Evolutionary conservation across 1,140 invertebrate species (phyloP).

Genomic region (Mactra quadrangularis): DNA sequence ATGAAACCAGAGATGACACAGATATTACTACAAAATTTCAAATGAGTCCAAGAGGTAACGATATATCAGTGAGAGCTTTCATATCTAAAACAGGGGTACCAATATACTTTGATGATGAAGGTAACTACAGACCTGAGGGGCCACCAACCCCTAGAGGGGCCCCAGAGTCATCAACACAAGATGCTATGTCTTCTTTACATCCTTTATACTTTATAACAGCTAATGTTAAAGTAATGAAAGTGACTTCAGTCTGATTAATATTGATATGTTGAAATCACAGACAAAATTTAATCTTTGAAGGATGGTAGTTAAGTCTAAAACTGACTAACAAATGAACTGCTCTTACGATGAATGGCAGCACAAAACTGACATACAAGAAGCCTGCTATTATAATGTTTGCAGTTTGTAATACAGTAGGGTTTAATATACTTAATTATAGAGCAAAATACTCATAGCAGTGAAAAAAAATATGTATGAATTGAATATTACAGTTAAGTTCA

Average conservation of each 20-base stretch:
- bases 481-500: too few relatives aligned
- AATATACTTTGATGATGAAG: conserved; percentile 57
- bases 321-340: too few relatives aligned
- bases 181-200: conserved; percentile 7
- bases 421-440: too few relatives aligned
- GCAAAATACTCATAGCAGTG: too few relatives aligned
- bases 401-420: too few relatives aligned
- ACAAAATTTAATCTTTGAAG: background rate
- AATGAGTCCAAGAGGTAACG: conserved; percentile 45
- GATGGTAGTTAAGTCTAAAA: background rate
- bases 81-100: conserved; percentile 58
- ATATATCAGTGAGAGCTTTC: conserved; percentile 46
- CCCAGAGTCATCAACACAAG: background rate
- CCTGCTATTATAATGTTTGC: too few relatives aligned
- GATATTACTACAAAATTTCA: conserved; percentile 60
- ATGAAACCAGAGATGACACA: conserved; percentile 35
- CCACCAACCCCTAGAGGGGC: conserved; percentile 13
- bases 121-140: conserved; percentile 56
- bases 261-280: background rate
- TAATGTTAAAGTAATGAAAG: conserved; percentile 50
- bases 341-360: too few relatives aligned
- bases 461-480: too few relatives aligned
- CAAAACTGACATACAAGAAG: too few relatives aligned
- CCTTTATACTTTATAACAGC: conserved; percentile 56
- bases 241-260: conserved; percentile 45